A percentile compares a stretch with the other conserved stretches of the same genome.
phyloP scores from a whole-genome alignment of 2,888 invertebrate species.

The Nephrocerus scutellatus region DNA sequence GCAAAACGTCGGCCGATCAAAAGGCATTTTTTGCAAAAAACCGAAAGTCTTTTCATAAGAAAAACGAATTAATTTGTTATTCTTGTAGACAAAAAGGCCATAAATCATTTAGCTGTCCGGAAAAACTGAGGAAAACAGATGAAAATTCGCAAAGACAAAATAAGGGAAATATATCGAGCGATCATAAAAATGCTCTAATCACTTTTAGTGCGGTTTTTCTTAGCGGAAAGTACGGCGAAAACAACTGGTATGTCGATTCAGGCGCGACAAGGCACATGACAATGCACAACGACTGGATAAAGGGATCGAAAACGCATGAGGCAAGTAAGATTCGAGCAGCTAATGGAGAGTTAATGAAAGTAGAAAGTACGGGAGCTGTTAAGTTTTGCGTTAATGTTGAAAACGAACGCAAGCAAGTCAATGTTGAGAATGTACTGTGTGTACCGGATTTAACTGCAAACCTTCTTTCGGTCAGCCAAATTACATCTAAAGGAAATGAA shows the following conservation, averaged over 20 bases:
- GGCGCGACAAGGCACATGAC: constrained; percentile 24
- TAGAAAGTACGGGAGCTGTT: constrained; percentile 8
- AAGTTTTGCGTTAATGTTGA: constrained; percentile 11
- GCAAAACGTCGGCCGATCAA: neutral
- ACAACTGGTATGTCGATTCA: constrained; percentile 19
- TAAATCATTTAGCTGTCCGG: constrained; percentile 1
- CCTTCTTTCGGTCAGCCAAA: constrained; percentile 21
- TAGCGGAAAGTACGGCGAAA: constrained; percentile 4
- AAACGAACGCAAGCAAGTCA: constrained; percentile 4
- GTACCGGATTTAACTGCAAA: constrained; percentile 20
- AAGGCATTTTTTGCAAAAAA: constrained; percentile 4
- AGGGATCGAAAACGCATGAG: constrained; percentile 8
- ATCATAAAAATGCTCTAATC: too few species aligned
- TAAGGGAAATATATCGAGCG: too few species aligned
- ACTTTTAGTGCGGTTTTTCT: constrained; percentile 6
- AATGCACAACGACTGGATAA: constrained; percentile 17
- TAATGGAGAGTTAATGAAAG: constrained; percentile 13
- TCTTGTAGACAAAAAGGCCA: constrained; percentile 1
- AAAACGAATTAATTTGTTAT: neutral
- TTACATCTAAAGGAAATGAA: constrained; percentile 5
- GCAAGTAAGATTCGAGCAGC: constrained; percentile 13
- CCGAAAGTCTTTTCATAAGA: neutral
- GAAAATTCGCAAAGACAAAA: too few species aligned
- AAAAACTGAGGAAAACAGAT: constrained; percentile 2
- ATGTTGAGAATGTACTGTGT: constrained; percentile 17